phyloP scores from a whole-genome alignment of 92 coral and sea anemone species.

The Porites divaricata region DNA sequence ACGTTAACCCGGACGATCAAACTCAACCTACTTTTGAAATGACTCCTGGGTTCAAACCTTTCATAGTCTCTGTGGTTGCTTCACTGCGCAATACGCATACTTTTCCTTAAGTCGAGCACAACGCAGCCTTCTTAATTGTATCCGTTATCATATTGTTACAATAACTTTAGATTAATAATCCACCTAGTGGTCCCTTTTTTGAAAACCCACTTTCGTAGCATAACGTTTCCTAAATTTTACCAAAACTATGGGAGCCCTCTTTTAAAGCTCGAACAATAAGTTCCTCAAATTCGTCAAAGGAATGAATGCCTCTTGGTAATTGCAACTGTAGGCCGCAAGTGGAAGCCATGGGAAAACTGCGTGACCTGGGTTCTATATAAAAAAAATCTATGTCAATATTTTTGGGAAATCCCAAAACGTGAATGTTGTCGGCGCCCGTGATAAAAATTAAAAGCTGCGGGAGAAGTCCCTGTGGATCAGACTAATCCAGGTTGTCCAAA shows the following conservation, averaged over 20 bases:
- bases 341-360: constrained; percentile 6
- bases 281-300: too few relatives aligned
- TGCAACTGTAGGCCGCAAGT: constrained; percentile 11
- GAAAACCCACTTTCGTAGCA: neutral
- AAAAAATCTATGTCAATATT: constrained; percentile 3
- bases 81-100: too few relatives aligned
- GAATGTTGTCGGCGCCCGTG: constrained; percentile 53
- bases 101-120: too few relatives aligned
- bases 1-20: too few relatives aligned
- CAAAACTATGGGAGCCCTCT: too few relatives aligned
- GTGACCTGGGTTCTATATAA: neutral
- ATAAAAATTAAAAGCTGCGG: constrained; percentile 47
- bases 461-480: constrained; percentile 25
- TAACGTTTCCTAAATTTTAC: neutral
- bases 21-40: too few relatives aligned
- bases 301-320: constrained; percentile 3
- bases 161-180: neutral
- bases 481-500: too few relatives aligned
- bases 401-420: neutral
- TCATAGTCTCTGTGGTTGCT: too few relatives aligned
- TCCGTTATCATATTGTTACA: too few relatives aligned
- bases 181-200: neutral
- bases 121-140: too few relatives aligned
- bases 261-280: too few relatives aligned
- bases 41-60: too few relatives aligned